Evolutionary conservation across 2,113 vertebrate genomes (phyloP).

Genomic region (Lutjanus erythropterus): DNA sequence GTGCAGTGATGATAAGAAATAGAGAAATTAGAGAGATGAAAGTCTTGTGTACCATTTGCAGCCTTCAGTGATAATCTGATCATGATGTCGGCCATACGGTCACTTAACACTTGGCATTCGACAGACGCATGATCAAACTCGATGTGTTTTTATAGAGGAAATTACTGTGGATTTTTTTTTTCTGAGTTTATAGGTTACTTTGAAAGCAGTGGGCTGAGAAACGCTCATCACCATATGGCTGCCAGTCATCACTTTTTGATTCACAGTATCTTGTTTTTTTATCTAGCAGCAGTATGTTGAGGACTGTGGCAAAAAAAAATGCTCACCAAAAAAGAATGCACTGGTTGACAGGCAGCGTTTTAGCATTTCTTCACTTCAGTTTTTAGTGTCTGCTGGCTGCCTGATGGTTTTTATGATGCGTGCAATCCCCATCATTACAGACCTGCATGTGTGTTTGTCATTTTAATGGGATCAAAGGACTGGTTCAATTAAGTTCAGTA

Average conservation of each 20-base stretch:
- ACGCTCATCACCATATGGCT: conserved; percentile 72
- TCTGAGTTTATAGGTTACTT: conserved; percentile 65
- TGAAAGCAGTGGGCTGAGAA: conserved; percentile 60
- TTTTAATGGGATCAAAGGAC: conserved; percentile 21
- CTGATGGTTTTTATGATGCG: conserved; percentile 40
- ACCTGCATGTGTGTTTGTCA: conserved; percentile 39
- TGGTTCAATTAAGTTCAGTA: background rate
- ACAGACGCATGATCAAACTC: conserved; percentile 58
- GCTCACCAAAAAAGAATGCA: conserved; percentile 30
- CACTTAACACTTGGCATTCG: conserved; percentile 50
- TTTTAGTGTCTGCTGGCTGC: conserved; percentile 25
- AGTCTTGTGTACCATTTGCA: conserved; percentile 85
- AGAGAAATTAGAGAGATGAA: conserved; percentile 85
- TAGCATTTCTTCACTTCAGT: background rate
- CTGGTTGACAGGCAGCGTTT: conserved; percentile 47
- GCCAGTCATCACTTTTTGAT: conserved; percentile 61
- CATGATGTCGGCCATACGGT: conserved; percentile 76
- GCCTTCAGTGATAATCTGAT: conserved; percentile 88
- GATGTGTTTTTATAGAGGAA: conserved; percentile 62
- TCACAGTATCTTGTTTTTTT: conserved; percentile 21
- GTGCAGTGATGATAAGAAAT: conserved; percentile 56
- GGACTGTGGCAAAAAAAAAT: conserved; percentile 39
- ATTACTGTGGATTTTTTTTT: conserved; percentile 30
- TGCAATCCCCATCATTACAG: conserved; percentile 29
- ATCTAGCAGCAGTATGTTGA: conserved; percentile 27